phyloP scores from a whole-genome alignment of 2,888 invertebrate species.

The Aspidiotus destructor region DNA sequence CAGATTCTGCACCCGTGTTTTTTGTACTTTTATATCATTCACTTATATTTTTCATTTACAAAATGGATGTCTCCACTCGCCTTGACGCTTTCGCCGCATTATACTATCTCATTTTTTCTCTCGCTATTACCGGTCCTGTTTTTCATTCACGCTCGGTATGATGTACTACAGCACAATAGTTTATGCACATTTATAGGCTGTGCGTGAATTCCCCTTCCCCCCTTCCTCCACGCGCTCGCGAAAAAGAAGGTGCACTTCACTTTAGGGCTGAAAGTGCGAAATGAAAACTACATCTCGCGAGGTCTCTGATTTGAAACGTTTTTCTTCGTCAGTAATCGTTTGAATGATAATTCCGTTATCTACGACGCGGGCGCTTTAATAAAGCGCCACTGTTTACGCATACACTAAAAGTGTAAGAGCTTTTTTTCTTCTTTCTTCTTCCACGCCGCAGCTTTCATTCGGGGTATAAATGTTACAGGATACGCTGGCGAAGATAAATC shows the following conservation, averaged over 20 bases:
- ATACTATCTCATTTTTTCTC: too few relatives aligned
- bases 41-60: constrained; percentile 9
- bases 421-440: not conserved
- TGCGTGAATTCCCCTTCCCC: too few relatives aligned
- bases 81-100: not conserved
- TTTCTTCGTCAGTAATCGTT: constrained; percentile 9
- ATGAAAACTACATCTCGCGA: not conserved
- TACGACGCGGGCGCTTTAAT: not conserved
- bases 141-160: too few relatives aligned
- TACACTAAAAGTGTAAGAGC: not conserved
- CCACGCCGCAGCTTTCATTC: constrained; percentile 1
- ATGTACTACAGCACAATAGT: too few relatives aligned
- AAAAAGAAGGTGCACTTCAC: too few relatives aligned
- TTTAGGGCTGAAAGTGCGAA: too few relatives aligned
- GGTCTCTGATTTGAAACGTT: not conserved
- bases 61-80: constrained; percentile 10
- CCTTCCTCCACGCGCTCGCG: too few relatives aligned
- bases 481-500: constrained; percentile 21
- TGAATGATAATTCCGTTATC: constrained; percentile 4
- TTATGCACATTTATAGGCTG: too few relatives aligned
- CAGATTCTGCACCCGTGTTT: constrained; percentile 1
- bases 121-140: too few relatives aligned
- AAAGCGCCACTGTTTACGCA: not conserved
- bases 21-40: not conserved
- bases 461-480: constrained; percentile 19